Conservation (phyloP, 2,113 vertebrate genomes). For the Apistogramma diplotaenia region DNA sequence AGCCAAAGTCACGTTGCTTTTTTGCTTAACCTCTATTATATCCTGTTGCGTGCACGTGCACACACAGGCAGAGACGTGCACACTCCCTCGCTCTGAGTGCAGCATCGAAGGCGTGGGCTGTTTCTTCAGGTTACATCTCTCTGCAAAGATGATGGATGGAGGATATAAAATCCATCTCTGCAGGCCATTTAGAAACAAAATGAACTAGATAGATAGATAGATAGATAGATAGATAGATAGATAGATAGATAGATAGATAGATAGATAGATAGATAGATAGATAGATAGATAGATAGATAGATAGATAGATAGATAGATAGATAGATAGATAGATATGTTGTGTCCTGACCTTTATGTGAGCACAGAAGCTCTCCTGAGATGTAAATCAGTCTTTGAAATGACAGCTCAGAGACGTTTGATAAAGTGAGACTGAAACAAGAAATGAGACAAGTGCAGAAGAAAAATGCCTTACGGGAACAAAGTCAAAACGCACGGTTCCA, state of each 20-base stretch:
- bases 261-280: not conserved
- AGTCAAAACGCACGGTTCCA: not conserved
- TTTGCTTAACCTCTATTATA: constrained; percentile 64
- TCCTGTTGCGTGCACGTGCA: not conserved
- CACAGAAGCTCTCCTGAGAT: not conserved
- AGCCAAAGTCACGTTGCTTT: constrained; percentile 40
- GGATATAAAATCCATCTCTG: constrained; percentile 54
- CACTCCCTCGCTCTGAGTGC: not conserved
- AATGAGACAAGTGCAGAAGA: not conserved
- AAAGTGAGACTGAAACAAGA: not conserved
- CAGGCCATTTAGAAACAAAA: constrained; percentile 35
- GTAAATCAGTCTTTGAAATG: not conserved
- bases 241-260: not conserved
- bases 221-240: not conserved
- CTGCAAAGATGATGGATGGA: constrained; percentile 62
- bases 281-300: not conserved
- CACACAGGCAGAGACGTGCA: not conserved
- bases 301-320: not conserved
- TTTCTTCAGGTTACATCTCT: constrained; percentile 58
- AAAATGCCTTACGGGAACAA: not conserved
- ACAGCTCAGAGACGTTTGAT: not conserved
- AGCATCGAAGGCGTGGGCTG: constrained; percentile 32
- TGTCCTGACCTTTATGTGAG: not conserved
- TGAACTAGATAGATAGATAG: not conserved
- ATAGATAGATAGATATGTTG: not conserved